Evolutionary conservation across 2,113 vertebrate species (phyloP), one percentile per base, ranked within the genome.

Genomic region (Pitta sordida): DNA sequence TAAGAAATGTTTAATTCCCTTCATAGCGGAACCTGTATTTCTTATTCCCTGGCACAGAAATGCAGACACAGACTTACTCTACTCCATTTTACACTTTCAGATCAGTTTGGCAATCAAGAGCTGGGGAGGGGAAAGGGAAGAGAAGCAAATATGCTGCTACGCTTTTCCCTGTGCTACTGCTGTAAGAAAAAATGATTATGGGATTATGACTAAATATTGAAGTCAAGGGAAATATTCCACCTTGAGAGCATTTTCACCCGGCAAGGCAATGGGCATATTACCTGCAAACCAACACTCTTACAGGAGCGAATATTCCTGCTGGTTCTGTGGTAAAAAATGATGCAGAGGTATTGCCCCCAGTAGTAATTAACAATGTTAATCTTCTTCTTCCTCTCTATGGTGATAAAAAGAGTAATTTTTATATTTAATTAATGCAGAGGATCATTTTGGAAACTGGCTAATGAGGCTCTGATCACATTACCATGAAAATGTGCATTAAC

Each of bases 391-490:
- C 93, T 97, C 96, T 96, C 97, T 97, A 83, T 93, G 92, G 98
- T 98, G 98, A 98, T 98, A 98, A 98, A 98, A 97, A 97, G 97
- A 98, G 97, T 98, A 95, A 98, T 98, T 98, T 98, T 98, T 98
- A 98, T 97, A 98, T 98, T 98, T 98, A 99, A 99, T 99, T 98
- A 99, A 99, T 98, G 98, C 98, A 98, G 97, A 97, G 97, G 97
- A 98, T 98, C 98, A 96, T 98, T 98, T 99, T 98, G 98, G 98
- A 99, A 98, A 98, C 98, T 93, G 89, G 95, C 96, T 99, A 99
- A 99, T 99, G 99, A 99, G 99, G 97, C 98, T 98, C 98, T 98
- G 98, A 98, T 99, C 98, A 98, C 97, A 98, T 98, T 97, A 97
- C 97, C 98, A 98, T 98, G 98, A 99, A 98, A 98, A 98, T 98